phyloP scores from a whole-genome alignment of 1,140 invertebrate species.

The Hylyphantes graminicola region DNA sequence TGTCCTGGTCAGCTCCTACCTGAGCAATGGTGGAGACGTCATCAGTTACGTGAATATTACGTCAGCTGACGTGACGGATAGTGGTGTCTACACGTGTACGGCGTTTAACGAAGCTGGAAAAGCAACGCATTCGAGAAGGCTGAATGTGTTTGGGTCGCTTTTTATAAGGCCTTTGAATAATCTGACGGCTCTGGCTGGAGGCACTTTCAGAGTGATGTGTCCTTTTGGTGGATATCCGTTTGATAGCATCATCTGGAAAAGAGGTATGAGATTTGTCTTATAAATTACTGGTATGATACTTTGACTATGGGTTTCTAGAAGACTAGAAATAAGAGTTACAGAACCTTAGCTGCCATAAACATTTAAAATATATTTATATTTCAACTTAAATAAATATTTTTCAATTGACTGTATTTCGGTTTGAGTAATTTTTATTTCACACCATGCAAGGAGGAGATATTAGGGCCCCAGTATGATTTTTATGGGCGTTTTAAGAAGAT shows the following conservation, averaged over 20 bases:
- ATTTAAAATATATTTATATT: no score
- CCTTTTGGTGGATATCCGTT: conserved; percentile 62
- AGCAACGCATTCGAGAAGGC: conserved; percentile 66
- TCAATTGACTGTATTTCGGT: no score
- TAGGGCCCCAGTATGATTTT: no score
- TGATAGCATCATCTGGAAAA: conserved; percentile 57
- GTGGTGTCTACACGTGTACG: conserved; percentile 68
- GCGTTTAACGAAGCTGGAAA: conserved; percentile 67
- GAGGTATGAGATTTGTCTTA: conserved; percentile 44
- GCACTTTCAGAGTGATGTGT: conserved; percentile 51
- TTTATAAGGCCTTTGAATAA: conserved; percentile 69
- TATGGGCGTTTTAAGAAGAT: no score
- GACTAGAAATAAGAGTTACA: no score
- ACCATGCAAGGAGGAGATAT: no score
- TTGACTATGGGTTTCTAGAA: not conserved
- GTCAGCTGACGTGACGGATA: conserved; percentile 79
- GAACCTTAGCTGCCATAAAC: not conserved
- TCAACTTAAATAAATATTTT: no score
- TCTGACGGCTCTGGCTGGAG: conserved; percentile 57
- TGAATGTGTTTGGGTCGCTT: conserved; percentile 65
- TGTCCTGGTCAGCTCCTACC: conserved; percentile 52
- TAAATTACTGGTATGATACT: not conserved
- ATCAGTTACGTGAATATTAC: conserved; percentile 89
- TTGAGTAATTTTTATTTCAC: no score
- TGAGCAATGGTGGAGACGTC: conserved; percentile 70